phyloP scores from a whole-genome alignment of 2,113 vertebrate genomes.

The Rousettus leschenaultii region DNA sequence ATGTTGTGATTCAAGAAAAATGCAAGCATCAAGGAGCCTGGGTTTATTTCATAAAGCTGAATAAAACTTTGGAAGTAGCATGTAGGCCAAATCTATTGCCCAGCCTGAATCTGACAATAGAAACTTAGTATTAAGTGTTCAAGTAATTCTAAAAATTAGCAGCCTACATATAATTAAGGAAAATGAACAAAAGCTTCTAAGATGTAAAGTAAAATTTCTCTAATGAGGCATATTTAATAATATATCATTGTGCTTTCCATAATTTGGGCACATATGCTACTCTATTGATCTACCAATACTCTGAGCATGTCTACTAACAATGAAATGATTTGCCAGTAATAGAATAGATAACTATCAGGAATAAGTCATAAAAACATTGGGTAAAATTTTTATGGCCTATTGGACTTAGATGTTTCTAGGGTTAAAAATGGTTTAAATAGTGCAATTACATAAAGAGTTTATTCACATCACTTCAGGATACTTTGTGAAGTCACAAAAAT shows the following conservation, averaged over 20 bases:
- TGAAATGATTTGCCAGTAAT: not conserved
- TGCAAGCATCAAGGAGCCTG: not conserved
- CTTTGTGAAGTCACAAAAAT: slow-evolving; percentile 20
- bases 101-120: not conserved
- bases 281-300: not conserved
- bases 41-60: slow-evolving; percentile 3
- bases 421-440: slow-evolving; percentile 42
- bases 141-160: not conserved
- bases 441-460: not conserved
- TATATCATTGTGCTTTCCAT: not conserved
- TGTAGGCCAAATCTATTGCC: not conserved
- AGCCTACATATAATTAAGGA: not conserved
- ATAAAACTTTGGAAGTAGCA: slow-evolving; percentile 21
- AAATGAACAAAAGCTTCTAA: not conserved
- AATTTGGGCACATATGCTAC: not conserved
- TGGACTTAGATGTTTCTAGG: not conserved
- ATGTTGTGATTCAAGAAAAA: slow-evolving; percentile 22
- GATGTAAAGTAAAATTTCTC: slow-evolving; percentile 11
- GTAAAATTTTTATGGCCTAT: not conserved
- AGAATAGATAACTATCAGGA: not conserved
- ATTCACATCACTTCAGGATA: not conserved
- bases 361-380: not conserved
- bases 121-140: not conserved
- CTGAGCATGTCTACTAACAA: not conserved
- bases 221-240: slow-evolving; percentile 14